These are phyloP conservation scores for Drosophila vallismaia DNA, from an alignment of 2,888 invertebrate genomes.

Conservation along the genomic window DNA sequence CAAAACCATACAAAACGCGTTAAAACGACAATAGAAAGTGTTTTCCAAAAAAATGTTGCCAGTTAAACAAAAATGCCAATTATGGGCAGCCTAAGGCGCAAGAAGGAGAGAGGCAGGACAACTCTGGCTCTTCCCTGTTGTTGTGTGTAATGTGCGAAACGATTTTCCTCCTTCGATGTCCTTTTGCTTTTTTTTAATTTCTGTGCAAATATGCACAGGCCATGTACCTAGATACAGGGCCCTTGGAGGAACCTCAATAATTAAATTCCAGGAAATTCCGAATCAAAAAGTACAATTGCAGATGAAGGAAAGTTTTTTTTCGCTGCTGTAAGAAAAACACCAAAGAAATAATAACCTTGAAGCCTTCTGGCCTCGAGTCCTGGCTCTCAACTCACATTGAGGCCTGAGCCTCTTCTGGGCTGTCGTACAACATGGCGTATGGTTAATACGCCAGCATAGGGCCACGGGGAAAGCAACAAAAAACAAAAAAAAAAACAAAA, in stretches of 20 bases:
- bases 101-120: slow-evolving; percentile 37
- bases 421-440: slow-evolving; percentile 67
- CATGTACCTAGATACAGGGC: not conserved
- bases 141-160: slow-evolving; percentile 47
- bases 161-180: slow-evolving; percentile 36
- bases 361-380: slow-evolving; percentile 27
- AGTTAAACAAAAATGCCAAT: slow-evolving; percentile 34
- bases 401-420: slow-evolving; percentile 27
- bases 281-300: slow-evolving; percentile 2
- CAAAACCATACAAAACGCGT: slow-evolving; percentile 7
- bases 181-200: slow-evolving; percentile 6
- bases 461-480: not conserved
- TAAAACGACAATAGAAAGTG: slow-evolving; percentile 20
- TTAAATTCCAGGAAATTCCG: slow-evolving; percentile 14
- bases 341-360: slow-evolving; percentile 41
- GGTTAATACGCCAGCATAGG: slow-evolving; percentile 18
- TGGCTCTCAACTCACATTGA: slow-evolving; percentile 34
- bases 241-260: slow-evolving; percentile 16
- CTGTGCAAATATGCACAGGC: slow-evolving; percentile 36
- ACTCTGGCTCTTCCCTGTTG: slow-evolving; percentile 40
- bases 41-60: slow-evolving; percentile 26
- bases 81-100: slow-evolving; percentile 35
- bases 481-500: no score
- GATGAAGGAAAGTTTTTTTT: slow-evolving; percentile 18
- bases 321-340: slow-evolving; percentile 6